phyloP scores from a whole-genome alignment of 2,888 invertebrate genomes.

The Philereme vetulata region DNA sequence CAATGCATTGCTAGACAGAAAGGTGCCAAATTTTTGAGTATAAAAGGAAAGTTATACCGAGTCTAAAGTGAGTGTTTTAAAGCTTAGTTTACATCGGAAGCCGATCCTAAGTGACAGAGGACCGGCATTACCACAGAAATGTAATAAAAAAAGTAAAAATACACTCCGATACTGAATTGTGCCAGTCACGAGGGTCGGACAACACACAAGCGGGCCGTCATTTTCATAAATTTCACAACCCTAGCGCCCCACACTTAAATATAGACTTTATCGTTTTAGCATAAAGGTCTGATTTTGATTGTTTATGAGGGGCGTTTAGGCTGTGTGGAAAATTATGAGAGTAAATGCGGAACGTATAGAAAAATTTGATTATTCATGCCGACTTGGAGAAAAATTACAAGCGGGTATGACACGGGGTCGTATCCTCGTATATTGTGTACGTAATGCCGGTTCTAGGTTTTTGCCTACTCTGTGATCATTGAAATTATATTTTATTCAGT shows the following conservation, averaged over 20 bases:
- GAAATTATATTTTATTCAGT: conserved; percentile 2
- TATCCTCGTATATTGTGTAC: conserved; percentile 9
- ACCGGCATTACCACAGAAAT: conserved; percentile 56
- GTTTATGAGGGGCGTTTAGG: conserved; percentile 50
- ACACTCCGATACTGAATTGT: conserved; percentile 75
- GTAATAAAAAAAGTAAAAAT: conserved; percentile 78
- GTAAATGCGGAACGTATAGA: conserved; percentile 79
- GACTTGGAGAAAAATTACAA: conserved; percentile 77
- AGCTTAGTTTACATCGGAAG: conserved; percentile 9
- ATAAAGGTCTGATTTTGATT: conserved; percentile 61
- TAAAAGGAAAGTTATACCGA: not conserved
- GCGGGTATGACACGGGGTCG: conserved; percentile 61
- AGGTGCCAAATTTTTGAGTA: not conserved
- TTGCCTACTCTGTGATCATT: conserved; percentile 20
- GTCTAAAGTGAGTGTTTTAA: conserved; percentile 3
- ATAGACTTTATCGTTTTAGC: conserved; percentile 57
- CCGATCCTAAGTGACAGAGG: conserved; percentile 21
- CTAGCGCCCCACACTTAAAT: conserved; percentile 57
- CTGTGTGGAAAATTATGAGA: conserved; percentile 51
- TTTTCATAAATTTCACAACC: conserved; percentile 78
- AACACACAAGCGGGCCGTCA: conserved; percentile 57
- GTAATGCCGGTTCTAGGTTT: conserved; percentile 19
- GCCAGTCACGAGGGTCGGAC: conserved; percentile 77
- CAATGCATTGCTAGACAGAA: no score
- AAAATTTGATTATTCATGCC: conserved; percentile 83